phyloP scores from a whole-genome alignment of 2,113 vertebrate genomes.

The Diadophis punctatus region DNA sequence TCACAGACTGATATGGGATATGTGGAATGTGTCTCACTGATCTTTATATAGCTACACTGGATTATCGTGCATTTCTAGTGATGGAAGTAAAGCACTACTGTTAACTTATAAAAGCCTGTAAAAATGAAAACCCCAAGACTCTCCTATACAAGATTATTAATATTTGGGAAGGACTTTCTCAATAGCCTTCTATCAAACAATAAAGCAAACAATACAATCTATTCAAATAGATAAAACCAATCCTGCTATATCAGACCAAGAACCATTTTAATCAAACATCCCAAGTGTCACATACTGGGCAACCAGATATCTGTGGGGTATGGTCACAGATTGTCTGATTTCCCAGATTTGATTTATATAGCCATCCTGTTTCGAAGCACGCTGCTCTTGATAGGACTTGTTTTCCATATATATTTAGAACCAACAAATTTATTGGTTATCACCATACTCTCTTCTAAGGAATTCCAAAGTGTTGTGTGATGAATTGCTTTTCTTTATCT shows the following conservation, averaged over 20 bases:
- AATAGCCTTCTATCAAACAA: not conserved
- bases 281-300: not conserved
- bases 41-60: not conserved
- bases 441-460: not conserved
- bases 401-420: not conserved
- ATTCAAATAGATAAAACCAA: not conserved
- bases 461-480: not conserved
- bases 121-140: not conserved
- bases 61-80: not conserved
- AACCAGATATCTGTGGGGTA: not conserved
- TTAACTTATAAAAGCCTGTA: not conserved
- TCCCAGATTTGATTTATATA: not conserved
- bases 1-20: not conserved
- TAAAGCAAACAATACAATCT: not conserved
- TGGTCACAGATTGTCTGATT: not conserved
- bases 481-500: not conserved
- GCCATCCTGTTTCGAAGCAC: not conserved
- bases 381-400: not conserved
- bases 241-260: not conserved
- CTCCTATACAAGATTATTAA: not conserved
- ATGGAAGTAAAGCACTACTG: not conserved
- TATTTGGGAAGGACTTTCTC: not conserved
- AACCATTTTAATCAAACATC: not conserved
- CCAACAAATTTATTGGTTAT: not conserved
- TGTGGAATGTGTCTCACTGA: not conserved